Conservation (phyloP, 2,888 invertebrate genomes). For the Tachystola acroxantha region DNA sequence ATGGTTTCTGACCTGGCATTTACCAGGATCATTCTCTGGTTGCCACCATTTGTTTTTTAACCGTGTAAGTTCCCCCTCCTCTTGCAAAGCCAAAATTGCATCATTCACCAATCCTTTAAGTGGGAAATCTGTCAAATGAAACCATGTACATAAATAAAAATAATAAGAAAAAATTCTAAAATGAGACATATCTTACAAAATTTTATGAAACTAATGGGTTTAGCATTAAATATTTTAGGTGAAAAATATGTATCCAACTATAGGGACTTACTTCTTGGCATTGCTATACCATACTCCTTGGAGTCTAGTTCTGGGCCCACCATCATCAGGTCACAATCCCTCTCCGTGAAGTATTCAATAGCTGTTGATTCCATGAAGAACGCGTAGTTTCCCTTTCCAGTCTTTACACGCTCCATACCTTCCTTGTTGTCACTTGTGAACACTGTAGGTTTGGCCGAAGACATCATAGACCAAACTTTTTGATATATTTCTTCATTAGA, state of each 20-base stretch:
- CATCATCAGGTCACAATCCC: slow-evolving; percentile 88
- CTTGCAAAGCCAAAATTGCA: slow-evolving; percentile 92
- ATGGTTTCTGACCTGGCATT: neutral
- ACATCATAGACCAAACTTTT: slow-evolving; percentile 95
- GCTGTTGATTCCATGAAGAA: slow-evolving; percentile 98
- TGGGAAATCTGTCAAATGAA: slow-evolving; percentile 85
- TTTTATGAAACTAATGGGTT: too few relatives aligned
- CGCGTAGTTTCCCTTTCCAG: slow-evolving; percentile 88
- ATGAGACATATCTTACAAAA: too few relatives aligned
- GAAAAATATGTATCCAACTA: too few relatives aligned
- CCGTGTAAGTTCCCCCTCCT: slow-evolving; percentile 85
- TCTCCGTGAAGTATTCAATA: slow-evolving; percentile 92
- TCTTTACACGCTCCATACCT: slow-evolving; percentile 89
- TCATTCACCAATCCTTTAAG: slow-evolving; percentile 86
- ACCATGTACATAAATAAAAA: too few relatives aligned
- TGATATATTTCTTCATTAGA: slow-evolving; percentile 91
- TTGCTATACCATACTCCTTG: slow-evolving; percentile 89
- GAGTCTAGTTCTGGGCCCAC: slow-evolving; percentile 90
- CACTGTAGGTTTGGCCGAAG: slow-evolving; percentile 86
- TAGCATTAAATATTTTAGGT: too few relatives aligned
- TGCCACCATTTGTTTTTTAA: slow-evolving; percentile 96
- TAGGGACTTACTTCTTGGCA: slow-evolving; percentile 84
- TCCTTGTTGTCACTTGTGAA: slow-evolving; percentile 88
- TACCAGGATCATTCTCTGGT: slow-evolving; percentile 71
- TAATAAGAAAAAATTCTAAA: too few relatives aligned